Evolutionary conservation across 2,888 invertebrate genomes (phyloP), one percentile per base, ranked within the genome.

Genomic region (Xanthia togata): DNA sequence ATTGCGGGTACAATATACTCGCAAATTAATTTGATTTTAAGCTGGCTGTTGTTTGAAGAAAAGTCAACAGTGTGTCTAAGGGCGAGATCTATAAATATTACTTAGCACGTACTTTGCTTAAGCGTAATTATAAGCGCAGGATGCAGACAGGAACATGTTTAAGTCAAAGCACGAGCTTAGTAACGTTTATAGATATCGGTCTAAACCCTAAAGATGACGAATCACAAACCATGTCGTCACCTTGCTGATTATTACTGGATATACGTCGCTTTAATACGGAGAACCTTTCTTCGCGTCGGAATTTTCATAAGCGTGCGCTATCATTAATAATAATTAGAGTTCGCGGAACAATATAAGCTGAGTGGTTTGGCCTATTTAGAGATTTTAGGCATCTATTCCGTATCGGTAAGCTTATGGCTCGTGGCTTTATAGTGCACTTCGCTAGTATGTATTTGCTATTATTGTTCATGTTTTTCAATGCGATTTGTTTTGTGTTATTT

Each of bases 291-390:
- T 88, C 86, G 81, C 83, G 89, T 88, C 82, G 88, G 89, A 90
- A 87, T 92, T 92, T 92, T 89, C 87, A 79, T 90, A 87, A 90
- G 88, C 91, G 90, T 86, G 89, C 89, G 83, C 93, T 91, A 91
- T 93, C 95, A 95, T 96, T 95, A 94, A 95, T 96, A 95, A 94
- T 94, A 95, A 96, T 96, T 94, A 94, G 91, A 91, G 89, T 91
- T 90, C 90, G 92, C 88, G 89, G 91, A 90, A 93, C 92, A 93
- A 94, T 95, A 94, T 93, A 90, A 90, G 88, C 93, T 91, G 92
- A 96, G 95, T 95, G 95, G 92, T 90, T 90, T 90, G 93, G 84
- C 93, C 94, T 93, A 94, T 92, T 93, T 93, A 70, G 26, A 60
- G 84, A 92, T 92, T 88, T 90, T 89, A 78, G 87, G 91, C 79